These are phyloP conservation scores for Acronicta psi DNA, from an alignment of 2,888 invertebrate genomes.

Conservation along the genomic window DNA sequence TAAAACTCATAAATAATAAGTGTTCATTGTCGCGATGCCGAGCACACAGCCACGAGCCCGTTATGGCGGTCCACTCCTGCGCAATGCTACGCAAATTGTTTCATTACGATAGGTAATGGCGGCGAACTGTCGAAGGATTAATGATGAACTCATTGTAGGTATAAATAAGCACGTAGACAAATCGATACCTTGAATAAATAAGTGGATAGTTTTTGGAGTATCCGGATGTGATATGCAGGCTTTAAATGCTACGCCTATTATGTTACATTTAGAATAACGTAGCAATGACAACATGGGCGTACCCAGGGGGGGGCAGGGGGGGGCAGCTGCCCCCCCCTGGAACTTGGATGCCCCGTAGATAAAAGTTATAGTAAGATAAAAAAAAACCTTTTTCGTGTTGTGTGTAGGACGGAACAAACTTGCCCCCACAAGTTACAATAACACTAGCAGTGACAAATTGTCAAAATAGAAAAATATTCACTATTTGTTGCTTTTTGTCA, in stretches of 20 bases:
- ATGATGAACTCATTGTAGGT: constrained; percentile 42
- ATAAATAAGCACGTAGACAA: constrained; percentile 18
- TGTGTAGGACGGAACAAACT: too few relatives aligned
- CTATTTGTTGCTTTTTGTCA: too few relatives aligned
- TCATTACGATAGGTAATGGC: constrained; percentile 50
- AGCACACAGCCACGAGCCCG: constrained; percentile 55
- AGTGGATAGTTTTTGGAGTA: constrained; percentile 6
- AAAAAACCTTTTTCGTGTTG: too few relatives aligned
- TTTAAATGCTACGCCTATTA: background rate
- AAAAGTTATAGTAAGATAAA: too few relatives aligned
- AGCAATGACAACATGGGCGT: too few relatives aligned
- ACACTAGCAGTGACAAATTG: too few relatives aligned
- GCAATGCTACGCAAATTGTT: constrained; percentile 57
- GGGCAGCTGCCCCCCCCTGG: too few relatives aligned
- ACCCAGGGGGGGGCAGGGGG: too few relatives aligned
- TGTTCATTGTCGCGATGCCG: constrained; percentile 57
- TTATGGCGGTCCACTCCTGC: constrained; percentile 61
- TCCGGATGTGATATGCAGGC: constrained; percentile 24
- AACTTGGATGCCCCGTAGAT: too few relatives aligned
- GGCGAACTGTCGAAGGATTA: constrained; percentile 18
- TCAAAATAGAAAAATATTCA: too few relatives aligned
- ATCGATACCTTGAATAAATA: constrained; percentile 14
- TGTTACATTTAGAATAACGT: too few relatives aligned
- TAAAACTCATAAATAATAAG: constrained; percentile 59
- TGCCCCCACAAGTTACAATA: too few relatives aligned